Conservation (phyloP, 2,113 vertebrate genomes). For the Gymnobelideus leadbeateri region DNA sequence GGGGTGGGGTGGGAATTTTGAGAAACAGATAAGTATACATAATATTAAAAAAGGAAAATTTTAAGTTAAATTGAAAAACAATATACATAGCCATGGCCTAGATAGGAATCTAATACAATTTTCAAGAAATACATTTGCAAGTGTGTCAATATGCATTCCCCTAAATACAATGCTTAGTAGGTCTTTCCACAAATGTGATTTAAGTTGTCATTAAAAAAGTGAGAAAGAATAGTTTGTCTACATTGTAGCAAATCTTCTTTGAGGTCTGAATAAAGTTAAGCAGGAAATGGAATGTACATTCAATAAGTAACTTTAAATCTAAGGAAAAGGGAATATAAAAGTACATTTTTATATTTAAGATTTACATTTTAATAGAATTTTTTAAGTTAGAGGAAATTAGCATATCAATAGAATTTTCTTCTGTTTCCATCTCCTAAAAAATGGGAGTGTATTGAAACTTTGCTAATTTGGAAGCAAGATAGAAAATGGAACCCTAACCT, state of each 20-base stretch:
- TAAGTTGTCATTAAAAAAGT: conserved; percentile 19
- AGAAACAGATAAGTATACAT: conserved; percentile 65
- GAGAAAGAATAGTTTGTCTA: background rate
- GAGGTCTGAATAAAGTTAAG: conserved; percentile 36
- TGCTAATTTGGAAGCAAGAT: conserved; percentile 34
- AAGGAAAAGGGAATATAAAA: background rate
- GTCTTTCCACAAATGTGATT: background rate
- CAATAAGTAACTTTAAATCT: background rate
- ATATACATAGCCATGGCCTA: background rate
- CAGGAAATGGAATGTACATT: conserved; percentile 15
- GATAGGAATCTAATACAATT: conserved; percentile 24
- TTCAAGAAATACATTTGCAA: conserved; percentile 47
- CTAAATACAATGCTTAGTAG: conserved; percentile 5
- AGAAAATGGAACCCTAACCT: background rate
- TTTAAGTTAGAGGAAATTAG: conserved; percentile 37
- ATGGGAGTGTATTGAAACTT: conserved; percentile 33
- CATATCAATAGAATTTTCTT: conserved; percentile 16
- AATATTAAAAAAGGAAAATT: conserved; percentile 53
- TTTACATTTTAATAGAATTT: background rate
- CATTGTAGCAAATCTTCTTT: background rate
- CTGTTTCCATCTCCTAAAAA: conserved; percentile 22
- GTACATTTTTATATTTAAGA: background rate
- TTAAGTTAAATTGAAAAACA: conserved; percentile 50
- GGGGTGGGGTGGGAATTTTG: conserved; percentile 61
- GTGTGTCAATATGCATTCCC: background rate